A percentile compares a stretch with the other conserved stretches of the same genome.
Conservation (phyloP, 2,888 invertebrate species). For the Philopedon plagiatum region DNA sequence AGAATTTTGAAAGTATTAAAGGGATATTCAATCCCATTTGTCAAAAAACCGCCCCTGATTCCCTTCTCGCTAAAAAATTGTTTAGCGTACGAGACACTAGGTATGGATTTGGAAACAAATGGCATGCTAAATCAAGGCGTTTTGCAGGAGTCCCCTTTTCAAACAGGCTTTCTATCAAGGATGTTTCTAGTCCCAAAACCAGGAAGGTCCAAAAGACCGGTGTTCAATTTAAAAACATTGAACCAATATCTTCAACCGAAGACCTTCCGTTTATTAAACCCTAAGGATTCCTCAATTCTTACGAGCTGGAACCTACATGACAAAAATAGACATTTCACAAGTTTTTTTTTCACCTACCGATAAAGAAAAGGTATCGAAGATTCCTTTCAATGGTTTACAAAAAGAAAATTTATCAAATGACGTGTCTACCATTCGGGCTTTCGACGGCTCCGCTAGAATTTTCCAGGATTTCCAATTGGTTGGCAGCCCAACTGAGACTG, state of each 20-base stretch:
- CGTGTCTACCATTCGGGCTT: slow-evolving; percentile 42
- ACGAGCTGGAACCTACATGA: background rate
- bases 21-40: slow-evolving; percentile 40
- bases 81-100: background rate
- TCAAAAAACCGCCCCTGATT: slow-evolving; percentile 29
- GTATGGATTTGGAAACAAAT: slow-evolving; percentile 8
- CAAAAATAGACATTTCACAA: slow-evolving; percentile 47
- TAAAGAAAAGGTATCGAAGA: slow-evolving; percentile 32
- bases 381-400: slow-evolving; percentile 34
- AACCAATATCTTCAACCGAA: slow-evolving; percentile 3
- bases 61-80: slow-evolving; percentile 3
- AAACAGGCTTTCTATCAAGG: slow-evolving; percentile 30
- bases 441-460: slow-evolving; percentile 45
- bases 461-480: slow-evolving; percentile 38
- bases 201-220: slow-evolving; percentile 19
- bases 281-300: background rate
- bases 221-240: slow-evolving; percentile 21
- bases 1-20: slow-evolving; percentile 27
- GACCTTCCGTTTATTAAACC: slow-evolving; percentile 1
- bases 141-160: background rate
- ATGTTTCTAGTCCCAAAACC: slow-evolving; percentile 39
- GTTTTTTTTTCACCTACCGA: slow-evolving; percentile 47
- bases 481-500: slow-evolving; percentile 27
- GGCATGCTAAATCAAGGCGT: background rate
- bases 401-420: slow-evolving; percentile 34